These are phyloP conservation scores for Zaprionus vittiger DNA, from an alignment of 1,140 invertebrate species.

Conservation along the genomic window DNA sequence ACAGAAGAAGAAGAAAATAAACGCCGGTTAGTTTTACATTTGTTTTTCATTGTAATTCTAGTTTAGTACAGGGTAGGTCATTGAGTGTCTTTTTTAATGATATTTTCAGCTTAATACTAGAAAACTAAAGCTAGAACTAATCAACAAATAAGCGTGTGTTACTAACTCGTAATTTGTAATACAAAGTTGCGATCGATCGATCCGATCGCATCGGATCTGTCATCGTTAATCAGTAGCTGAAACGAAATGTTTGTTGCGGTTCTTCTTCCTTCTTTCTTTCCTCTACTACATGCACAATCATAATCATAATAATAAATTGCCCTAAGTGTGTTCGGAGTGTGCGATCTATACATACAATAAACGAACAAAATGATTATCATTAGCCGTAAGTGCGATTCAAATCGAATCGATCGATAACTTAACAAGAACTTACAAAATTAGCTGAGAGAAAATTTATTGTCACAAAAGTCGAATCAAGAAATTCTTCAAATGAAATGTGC, in stretches of 20 bases:
- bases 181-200: conserved; percentile 67
- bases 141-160: conserved; percentile 84
- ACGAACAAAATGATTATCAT: conserved; percentile 59
- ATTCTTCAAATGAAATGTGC: conserved; percentile 25
- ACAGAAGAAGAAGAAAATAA: background rate
- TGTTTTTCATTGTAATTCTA: background rate
- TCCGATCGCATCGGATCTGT: conserved; percentile 40
- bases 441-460: conserved; percentile 44
- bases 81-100: conserved; percentile 52
- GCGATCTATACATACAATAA: conserved; percentile 20
- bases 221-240: conserved; percentile 76
- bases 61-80: conserved; percentile 16
- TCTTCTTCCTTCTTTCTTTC: conserved; percentile 1
- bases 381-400: conserved; percentile 54
- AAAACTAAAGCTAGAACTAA: conserved; percentile 83
- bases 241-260: conserved; percentile 45
- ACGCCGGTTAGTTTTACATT: conserved; percentile 37
- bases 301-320: conserved; percentile 35
- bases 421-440: conserved; percentile 55
- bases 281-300: conserved; percentile 23
- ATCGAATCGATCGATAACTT: conserved; percentile 43
- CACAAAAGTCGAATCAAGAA: conserved; percentile 33
- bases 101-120: conserved; percentile 73
- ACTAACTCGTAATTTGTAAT: conserved; percentile 78
- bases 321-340: conserved; percentile 45